phyloP scores from a whole-genome alignment of 2,113 vertebrate species.

The Crotophaga sulcirostris region DNA sequence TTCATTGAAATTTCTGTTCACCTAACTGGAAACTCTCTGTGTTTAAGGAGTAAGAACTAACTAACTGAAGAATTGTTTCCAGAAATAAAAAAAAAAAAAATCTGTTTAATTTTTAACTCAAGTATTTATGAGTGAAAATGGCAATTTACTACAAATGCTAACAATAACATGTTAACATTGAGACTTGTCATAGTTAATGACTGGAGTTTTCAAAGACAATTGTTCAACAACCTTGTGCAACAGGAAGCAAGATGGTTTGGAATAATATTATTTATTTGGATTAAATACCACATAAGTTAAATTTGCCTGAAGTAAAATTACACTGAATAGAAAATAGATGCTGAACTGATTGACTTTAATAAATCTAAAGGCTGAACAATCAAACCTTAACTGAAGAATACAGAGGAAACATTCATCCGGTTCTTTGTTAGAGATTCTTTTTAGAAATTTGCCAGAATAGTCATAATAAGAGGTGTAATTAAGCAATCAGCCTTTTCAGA shows the following conservation, averaged over 20 bases:
- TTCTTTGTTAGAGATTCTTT: slow-evolving; percentile 68
- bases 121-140: not conserved
- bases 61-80: not conserved
- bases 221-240: slow-evolving; percentile 59
- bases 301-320: slow-evolving; percentile 73
- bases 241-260: slow-evolving; percentile 68
- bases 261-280: slow-evolving; percentile 72
- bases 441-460: slow-evolving; percentile 61
- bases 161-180: slow-evolving; percentile 8
- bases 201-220: slow-evolving; percentile 36
- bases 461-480: slow-evolving; percentile 67
- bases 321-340: slow-evolving; percentile 44
- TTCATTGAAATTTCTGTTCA: not conserved
- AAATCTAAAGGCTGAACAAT: slow-evolving; percentile 62
- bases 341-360: slow-evolving; percentile 58
- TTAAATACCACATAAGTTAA: slow-evolving; percentile 62
- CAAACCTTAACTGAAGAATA: slow-evolving; percentile 58
- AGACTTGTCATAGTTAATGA: not conserved
- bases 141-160: slow-evolving; percentile 12
- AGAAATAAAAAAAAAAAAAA: not conserved
- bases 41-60: not conserved
- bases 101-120: not conserved
- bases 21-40: not conserved
- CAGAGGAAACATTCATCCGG: slow-evolving; percentile 70
- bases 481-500: slow-evolving; percentile 53